Evolutionary conservation across 2,113 vertebrate species (phyloP).

Genomic region (Ursus arctos): DNA sequence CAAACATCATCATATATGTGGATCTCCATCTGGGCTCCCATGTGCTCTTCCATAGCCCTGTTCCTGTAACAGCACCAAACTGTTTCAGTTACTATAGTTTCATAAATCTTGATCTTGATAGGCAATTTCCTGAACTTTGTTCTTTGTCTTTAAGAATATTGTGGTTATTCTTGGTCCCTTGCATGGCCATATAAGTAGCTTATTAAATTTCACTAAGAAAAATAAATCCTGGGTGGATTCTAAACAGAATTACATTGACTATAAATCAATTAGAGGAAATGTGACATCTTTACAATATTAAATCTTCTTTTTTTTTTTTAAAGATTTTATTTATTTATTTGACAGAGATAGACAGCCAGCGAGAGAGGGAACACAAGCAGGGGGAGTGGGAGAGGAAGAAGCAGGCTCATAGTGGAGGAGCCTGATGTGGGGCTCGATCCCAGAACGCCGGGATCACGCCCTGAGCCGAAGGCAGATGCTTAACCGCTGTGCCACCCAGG

Average conservation of each 20-base stretch:
- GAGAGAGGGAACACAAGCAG: too few relatives aligned
- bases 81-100: neutral
- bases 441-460: too few relatives aligned
- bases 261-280: constrained; percentile 49
- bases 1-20: neutral
- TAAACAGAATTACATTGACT: neutral
- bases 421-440: too few relatives aligned
- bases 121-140: constrained; percentile 18
- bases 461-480: too few relatives aligned
- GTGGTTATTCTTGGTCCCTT: neutral
- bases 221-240: neutral
- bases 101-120: neutral
- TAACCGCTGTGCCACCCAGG: too few relatives aligned
- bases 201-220: constrained; percentile 54
- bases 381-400: too few relatives aligned
- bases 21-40: neutral
- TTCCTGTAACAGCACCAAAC: neutral
- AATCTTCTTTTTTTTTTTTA: too few relatives aligned
- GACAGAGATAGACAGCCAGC: too few relatives aligned
- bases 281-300: neutral
- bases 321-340: too few relatives aligned
- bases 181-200: neutral
- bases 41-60: neutral
- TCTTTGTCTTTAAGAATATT: constrained; percentile 42
- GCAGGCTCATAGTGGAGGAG: too few relatives aligned